Percentiles rank a stretch among this genome's conserved stretches.
phyloP scores from a whole-genome alignment of 2,888 invertebrate species.

The Erynnis tages region DNA sequence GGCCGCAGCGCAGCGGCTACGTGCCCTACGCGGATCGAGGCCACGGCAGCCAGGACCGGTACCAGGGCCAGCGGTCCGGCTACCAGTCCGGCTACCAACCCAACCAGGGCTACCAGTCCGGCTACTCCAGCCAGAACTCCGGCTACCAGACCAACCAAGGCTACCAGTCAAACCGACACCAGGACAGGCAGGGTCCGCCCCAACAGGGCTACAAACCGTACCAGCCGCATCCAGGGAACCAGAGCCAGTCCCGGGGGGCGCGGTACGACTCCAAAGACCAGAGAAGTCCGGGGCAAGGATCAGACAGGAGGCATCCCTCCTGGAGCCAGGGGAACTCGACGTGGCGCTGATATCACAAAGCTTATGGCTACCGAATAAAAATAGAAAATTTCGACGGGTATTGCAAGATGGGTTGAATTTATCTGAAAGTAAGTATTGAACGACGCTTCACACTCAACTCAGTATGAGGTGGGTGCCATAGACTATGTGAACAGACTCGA shows the following conservation, averaged over 20 bases:
- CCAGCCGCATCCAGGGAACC: constrained; percentile 26
- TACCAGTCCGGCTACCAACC: constrained; percentile 24
- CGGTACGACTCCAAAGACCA: constrained; percentile 19
- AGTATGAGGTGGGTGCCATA: no score
- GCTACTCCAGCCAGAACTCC: constrained; percentile 32
- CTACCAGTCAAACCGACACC: constrained; percentile 35
- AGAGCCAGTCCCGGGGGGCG: constrained; percentile 18
- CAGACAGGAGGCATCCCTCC: constrained; percentile 3
- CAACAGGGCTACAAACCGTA: constrained; percentile 32
- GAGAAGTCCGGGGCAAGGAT: neutral
- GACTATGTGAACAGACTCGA: no score
- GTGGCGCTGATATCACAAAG: constrained; percentile 30
- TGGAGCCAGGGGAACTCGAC: constrained; percentile 37
- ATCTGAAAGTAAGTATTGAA: no score
- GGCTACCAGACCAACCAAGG: constrained; percentile 21
- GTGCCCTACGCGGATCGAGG: constrained; percentile 41
- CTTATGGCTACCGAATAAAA: no score
- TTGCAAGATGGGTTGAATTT: no score
- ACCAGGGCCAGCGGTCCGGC: constrained; percentile 28
- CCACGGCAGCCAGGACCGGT: constrained; percentile 17
- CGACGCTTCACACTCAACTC: no score
- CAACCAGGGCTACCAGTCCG: constrained; percentile 34
- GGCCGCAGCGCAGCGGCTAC: constrained; percentile 65
- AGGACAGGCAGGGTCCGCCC: no score
- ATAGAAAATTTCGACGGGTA: no score